phyloP scores from a whole-genome alignment of 2,113 vertebrate genomes.

The Microcebus murinus region DNA sequence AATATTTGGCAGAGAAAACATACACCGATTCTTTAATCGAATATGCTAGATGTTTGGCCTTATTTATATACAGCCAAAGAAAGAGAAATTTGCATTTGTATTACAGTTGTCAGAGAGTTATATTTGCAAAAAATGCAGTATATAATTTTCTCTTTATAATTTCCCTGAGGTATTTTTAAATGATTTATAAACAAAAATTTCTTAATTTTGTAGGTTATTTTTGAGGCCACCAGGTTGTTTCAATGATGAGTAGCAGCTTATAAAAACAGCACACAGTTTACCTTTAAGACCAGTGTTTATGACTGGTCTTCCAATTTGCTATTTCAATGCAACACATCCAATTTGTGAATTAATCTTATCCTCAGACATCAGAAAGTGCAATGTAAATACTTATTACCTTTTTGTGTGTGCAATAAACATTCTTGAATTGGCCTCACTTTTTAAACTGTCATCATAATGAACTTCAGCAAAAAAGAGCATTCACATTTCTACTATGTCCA shows the following conservation, averaged over 20 bases:
- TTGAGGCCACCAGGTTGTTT: neutral
- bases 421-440: constrained; percentile 18
- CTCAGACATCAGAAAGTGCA: neutral
- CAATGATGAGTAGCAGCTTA: neutral
- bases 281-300: neutral
- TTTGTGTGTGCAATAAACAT: neutral
- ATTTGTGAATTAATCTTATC: neutral
- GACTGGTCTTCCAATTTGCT: neutral
- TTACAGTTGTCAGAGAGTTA: neutral
- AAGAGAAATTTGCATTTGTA: constrained; percentile 27
- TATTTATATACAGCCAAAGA: constrained; percentile 30
- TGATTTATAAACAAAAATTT: constrained; percentile 23
- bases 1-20: constrained; percentile 56
- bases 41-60: neutral
- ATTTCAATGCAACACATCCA: neutral
- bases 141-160: constrained; percentile 12
- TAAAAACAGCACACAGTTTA: neutral
- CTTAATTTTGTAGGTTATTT: neutral
- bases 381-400: neutral
- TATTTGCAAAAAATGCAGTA: neutral
- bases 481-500: constrained; percentile 3
- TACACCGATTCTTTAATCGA: neutral
- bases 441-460: neutral
- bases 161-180: constrained; percentile 19
- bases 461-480: neutral